phyloP scores from a whole-genome alignment of 2,113 vertebrate genomes.

The Entomyzon cyanotis region DNA sequence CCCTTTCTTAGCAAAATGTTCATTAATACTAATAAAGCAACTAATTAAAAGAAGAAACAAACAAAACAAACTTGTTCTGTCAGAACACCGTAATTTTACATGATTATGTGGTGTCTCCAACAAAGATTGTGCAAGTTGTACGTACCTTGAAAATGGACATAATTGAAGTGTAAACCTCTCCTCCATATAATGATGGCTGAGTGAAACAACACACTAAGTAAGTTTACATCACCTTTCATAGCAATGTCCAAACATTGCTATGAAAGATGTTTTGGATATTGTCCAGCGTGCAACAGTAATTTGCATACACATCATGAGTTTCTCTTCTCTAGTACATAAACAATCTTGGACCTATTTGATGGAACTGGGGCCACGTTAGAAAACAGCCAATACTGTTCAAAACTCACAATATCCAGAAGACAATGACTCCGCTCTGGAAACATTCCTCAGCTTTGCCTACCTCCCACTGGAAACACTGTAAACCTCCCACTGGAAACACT shows the following conservation, averaged over 20 bases:
- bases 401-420: background rate
- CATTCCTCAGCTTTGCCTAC: background rate
- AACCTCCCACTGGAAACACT: too few species aligned
- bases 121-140: background rate
- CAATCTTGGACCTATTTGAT: background rate
- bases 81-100: background rate
- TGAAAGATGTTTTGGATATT: background rate
- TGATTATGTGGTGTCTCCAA: background rate
- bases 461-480: too few species aligned
- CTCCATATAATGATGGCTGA: background rate
- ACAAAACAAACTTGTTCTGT: slow-evolving; percentile 58
- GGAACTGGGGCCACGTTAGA: background rate
- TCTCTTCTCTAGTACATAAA: background rate
- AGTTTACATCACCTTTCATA: background rate
- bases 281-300: background rate
- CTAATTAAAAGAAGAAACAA: slow-evolving; percentile 27
- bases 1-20: background rate
- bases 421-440: background rate
- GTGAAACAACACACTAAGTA: background rate
- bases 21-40: background rate
- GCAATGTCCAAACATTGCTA: background rate
- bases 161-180: background rate
- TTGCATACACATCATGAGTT: background rate
- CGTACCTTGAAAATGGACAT: background rate
- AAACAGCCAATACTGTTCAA: background rate